Evolutionary conservation across 2,888 invertebrate species (phyloP).

Genomic region (Atherix ibis): DNA sequence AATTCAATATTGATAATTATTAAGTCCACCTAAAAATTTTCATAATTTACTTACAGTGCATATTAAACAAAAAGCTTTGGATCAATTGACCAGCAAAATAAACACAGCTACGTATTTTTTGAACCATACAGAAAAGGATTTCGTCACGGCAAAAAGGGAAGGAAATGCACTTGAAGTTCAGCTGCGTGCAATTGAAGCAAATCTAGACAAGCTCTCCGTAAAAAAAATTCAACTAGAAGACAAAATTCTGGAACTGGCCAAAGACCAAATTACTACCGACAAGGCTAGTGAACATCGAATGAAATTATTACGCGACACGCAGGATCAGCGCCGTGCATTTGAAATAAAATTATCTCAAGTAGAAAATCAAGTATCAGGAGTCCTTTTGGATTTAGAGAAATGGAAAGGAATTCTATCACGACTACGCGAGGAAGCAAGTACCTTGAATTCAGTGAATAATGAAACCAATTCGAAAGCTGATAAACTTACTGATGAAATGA

Average conservation of each 20-base stretch:
- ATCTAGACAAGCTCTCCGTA: slow-evolving; percentile 36
- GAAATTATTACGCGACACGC: slow-evolving; percentile 32
- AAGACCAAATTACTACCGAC: slow-evolving; percentile 51
- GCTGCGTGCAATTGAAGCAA: slow-evolving; percentile 23
- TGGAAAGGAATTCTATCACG: slow-evolving; percentile 18
- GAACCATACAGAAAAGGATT: slow-evolving; percentile 46
- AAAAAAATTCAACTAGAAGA: slow-evolving; percentile 47
- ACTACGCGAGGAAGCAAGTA: slow-evolving; percentile 18
- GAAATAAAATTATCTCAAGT: slow-evolving; percentile 26
- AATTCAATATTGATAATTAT: no score
- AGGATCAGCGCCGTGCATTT: slow-evolving; percentile 31
- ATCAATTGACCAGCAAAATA: no score
- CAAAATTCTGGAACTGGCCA: slow-evolving; percentile 43
- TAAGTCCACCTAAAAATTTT: no score
- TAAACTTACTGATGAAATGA: slow-evolving; percentile 32
- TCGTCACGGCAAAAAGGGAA: slow-evolving; percentile 36
- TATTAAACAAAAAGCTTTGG: no score
- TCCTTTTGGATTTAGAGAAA: slow-evolving; percentile 32
- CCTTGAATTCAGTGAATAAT: slow-evolving; percentile 20
- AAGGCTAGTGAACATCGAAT: slow-evolving; percentile 42
- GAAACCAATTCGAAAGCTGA: slow-evolving; percentile 33
- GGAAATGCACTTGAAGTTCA: slow-evolving; percentile 23
- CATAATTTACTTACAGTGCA: no score
- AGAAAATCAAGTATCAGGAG: slow-evolving; percentile 41
- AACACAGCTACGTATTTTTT: no score